Base-by-base conservation (phyloP, 37 sponge, comb jelly and placozoan species). In the Theonella swinhoei region DNA sequence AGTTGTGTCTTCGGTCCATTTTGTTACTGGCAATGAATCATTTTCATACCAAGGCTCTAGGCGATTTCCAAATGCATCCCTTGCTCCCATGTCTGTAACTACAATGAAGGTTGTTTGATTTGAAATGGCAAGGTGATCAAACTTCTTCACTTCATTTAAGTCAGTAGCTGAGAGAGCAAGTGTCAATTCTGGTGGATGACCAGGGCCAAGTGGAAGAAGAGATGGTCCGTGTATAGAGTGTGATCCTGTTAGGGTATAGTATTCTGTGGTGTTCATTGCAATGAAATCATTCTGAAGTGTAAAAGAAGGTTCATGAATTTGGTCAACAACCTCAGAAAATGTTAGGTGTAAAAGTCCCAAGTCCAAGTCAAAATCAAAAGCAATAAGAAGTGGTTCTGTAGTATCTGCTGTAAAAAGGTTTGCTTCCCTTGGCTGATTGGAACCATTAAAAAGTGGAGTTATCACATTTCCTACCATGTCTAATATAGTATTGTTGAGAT, bases 381-480 rank as follows among this genome's bases (percentile, higher is more conserved):
- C 20, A 19, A 91, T 20, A 19, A 96, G 80, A 25, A 41, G 28
- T 41, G 97, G 97, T 14, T 23, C 11, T 24, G 84, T 88, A 3
- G 3, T 29, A 42, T 96, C 97, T 30, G 74, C 20, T 23, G 75
- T 91, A 69, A 87, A 93, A 1, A 24, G 33, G 67, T 84, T 64
- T 39, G 77, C 85, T 39, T 83, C 91, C 42, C 92, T 80, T 7
- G 93, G 81, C 66, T 82, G 76, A 76, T 86, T 88, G 60, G 36
- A 20, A 35, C 83, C 90, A 66, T 77, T 67, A 75, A 72, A 88
- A 20, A 89, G 85, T 39, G 89, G 80, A 20, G 92, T 89, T 42
- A 96, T 62, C 8, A 75, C 54, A 60, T 96, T 96, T 0, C 94
- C 97, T 34, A 83, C 86, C 97, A 96, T 96, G 47, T 96, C 97